These are phyloP conservation scores for Endomychus coccineus DNA, from an alignment of 2,888 invertebrate genomes.

Conservation along the genomic window DNA sequence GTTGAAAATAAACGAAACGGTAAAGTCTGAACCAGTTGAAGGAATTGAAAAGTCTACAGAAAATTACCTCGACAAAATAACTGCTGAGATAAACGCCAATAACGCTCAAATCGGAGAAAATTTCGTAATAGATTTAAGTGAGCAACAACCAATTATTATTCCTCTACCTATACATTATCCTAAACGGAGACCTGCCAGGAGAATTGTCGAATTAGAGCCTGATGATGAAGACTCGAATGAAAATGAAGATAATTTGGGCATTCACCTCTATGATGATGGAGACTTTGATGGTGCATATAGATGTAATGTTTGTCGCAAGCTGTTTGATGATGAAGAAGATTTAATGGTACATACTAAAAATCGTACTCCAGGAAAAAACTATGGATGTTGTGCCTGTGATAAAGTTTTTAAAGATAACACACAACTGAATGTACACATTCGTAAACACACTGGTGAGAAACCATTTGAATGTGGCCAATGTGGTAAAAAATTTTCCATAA, in stretches of 20 bases:
- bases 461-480: slow-evolving; percentile 35
- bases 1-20: no score
- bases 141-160: slow-evolving; percentile 7
- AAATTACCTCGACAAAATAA: slow-evolving; percentile 9
- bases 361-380: slow-evolving; percentile 26
- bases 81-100: slow-evolving; percentile 10
- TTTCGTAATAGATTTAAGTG: slow-evolving; percentile 8
- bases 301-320: slow-evolving; percentile 32
- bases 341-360: slow-evolving; percentile 28
- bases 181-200: no score
- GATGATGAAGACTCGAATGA: no score
- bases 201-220: no score
- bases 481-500: slow-evolving; percentile 37
- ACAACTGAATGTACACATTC: slow-evolving; percentile 34
- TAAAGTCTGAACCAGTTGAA: no score
- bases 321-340: slow-evolving; percentile 24
- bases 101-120: slow-evolving; percentile 11
- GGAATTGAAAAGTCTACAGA: slow-evolving; percentile 9
- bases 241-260: no score
- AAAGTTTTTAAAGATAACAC: slow-evolving; percentile 37
- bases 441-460: slow-evolving; percentile 39
- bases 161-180: no score
- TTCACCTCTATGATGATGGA: no score
- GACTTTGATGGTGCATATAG: slow-evolving; percentile 6
- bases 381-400: slow-evolving; percentile 34